Base-by-base conservation (phyloP, 2,113 vertebrate genomes). In the Otolemur garnettii region DNA sequence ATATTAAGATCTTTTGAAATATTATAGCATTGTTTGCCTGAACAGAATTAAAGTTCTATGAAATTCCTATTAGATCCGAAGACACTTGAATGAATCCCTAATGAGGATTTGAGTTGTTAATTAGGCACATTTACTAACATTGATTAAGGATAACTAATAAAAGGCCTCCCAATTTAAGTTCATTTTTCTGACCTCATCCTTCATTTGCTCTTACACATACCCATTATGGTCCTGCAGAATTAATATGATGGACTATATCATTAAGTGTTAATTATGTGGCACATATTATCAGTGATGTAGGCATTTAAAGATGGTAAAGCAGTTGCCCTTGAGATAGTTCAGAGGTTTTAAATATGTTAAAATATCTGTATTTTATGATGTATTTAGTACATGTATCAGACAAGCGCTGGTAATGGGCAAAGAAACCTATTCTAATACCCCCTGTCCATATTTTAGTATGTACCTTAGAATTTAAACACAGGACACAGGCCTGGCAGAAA, bases 211-310 rank as follows among this genome's bases (percentile, higher is more conserved):
- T 89, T 81, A 59, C 14, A 26, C 14, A n/a, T 33, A 64, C 64
- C 83, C 66, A 87, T 90, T 89, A 89, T 72, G 79, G 30, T 60
- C 71, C 87, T 87, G 62, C 33, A 90, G 92, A 94, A 95, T 92
- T 94, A 94, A 90, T 85, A 62, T 68, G 90, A 92, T 92, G 69
- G 75, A 95, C 90, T 87, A 7, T 84, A 69, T 72, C 80, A 84
- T 95, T 96, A 96, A 91, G 82, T 92, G 75, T 87, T 95, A 95
- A 93, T 93, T 97, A 83, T 72, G 42, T 87, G 60, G 19, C 80
- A 72, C 18, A 30, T 77, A 91, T 93, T 89, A 87, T 90, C 69
- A 91, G 83, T 75, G 85, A 74, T 80, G 45, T n/a, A 87, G 45
- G n/a, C 60, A 62, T 84, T 90, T 90, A 72, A 91, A 90, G 35